Base-by-base conservation (phyloP, 2,113 vertebrate genomes). In the Ceyx melanurus region DNA sequence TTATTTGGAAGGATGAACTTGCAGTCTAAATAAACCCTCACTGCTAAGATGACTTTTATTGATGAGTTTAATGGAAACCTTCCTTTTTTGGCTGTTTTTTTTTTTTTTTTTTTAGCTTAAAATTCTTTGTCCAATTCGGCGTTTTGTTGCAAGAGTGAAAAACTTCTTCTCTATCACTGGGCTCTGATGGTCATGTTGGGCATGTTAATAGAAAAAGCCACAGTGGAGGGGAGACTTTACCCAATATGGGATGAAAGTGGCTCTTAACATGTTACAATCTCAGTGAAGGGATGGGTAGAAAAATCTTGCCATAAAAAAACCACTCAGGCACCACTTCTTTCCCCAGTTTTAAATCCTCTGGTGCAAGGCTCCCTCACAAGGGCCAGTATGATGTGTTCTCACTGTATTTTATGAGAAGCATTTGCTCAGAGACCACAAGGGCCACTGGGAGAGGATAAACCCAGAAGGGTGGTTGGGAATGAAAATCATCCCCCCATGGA, bases 71-170 rank as follows among this genome's bases (percentile, higher is more conserved):
- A 89, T 62, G n/a, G 66, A 92, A 95, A 33, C 19, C 58, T 94
- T 95, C 89, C 94, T 93, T 93, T 89, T 92, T 87, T 46, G 91
- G 90, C 14, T 65, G 16, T 56, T 82, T 57, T 93, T 87, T 93
- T 88, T 90, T 54, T 56, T n/a, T 82, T 57, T 93, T 87, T 93
- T 88, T 90, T 54, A 85, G 81, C 79, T 89, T 68, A 85, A 64
- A 82, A 48, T 65, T 82, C 70, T 91, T 61, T 61, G 58, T 48
- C 65, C 57, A 50, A 66, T 72, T 51, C 65, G 28, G 62, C 61
- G 67, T 79, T 90, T 91, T 92, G 54, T 48, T 89, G 64, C 65
- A 95, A 84, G 19, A 71, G 54, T 58, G 51, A 88, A 80, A 71
- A 89, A 37, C 48, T 66, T 62, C 46, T 28, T n/a, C 56, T 29